phyloP scores from a whole-genome alignment of 1,140 invertebrate genomes.

The Ctenoplectra terminalis region DNA sequence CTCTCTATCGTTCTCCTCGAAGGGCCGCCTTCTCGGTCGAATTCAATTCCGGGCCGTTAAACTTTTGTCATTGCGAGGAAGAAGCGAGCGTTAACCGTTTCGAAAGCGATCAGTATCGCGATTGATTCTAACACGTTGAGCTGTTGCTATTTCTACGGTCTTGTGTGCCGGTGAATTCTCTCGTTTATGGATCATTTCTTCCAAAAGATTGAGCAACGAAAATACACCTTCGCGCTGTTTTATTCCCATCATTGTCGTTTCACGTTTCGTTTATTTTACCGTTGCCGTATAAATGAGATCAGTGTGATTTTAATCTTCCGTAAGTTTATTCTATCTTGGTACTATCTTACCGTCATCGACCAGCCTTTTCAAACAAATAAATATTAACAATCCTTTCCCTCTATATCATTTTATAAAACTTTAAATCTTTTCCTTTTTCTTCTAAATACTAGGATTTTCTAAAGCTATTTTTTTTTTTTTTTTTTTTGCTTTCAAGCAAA shows the following conservation, averaged over 20 bases:
- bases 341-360: too few species aligned
- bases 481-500: too few species aligned
- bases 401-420: too few species aligned
- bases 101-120: slow-evolving; percentile 27
- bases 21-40: slow-evolving; percentile 25
- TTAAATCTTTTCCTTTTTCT: too few species aligned
- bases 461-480: too few species aligned
- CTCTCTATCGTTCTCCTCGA: slow-evolving; percentile 20
- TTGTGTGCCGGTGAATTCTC: neutral
- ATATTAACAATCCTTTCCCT: too few species aligned
- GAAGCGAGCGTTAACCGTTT: slow-evolving; percentile 51
- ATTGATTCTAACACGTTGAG: slow-evolving; percentile 15
- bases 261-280: too few species aligned
- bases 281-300: too few species aligned
- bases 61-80: slow-evolving; percentile 63
- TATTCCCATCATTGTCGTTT: neutral
- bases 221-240: neutral
- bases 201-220: neutral
- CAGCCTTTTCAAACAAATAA: too few species aligned
- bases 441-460: too few species aligned
- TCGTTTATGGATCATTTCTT: neutral
- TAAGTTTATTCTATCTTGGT: too few species aligned
- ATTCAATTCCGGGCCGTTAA: slow-evolving; percentile 68
- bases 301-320: too few species aligned
- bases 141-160: neutral